These are phyloP conservation scores for Mirounga angustirostris DNA, from an alignment of 2,113 vertebrate genomes.

Conservation along the genomic window DNA sequence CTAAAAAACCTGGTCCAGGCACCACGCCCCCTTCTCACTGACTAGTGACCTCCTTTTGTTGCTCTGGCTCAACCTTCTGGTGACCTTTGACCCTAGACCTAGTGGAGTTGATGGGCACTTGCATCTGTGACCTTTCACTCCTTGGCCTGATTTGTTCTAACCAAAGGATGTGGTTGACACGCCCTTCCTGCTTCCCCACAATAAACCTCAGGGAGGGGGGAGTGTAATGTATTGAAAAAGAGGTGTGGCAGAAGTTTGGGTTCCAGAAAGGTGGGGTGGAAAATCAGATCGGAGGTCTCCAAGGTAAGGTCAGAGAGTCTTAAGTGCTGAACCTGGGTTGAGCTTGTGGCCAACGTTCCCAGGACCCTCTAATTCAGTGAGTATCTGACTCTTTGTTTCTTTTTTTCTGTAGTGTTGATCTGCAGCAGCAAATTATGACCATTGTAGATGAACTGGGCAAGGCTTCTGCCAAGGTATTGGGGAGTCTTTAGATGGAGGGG, in stretches of 20 bases:
- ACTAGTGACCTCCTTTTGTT: background rate
- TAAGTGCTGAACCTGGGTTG: background rate
- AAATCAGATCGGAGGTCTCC: background rate
- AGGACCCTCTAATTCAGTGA: background rate
- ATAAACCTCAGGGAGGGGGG: background rate
- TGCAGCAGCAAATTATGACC: constrained; percentile 85
- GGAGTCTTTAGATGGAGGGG: background rate
- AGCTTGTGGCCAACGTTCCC: background rate
- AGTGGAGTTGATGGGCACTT: background rate
- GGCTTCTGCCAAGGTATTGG: constrained; percentile 87
- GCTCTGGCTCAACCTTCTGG: background rate
- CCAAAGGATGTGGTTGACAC: background rate
- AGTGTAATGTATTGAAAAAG: background rate
- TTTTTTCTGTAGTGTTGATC: constrained; percentile 77
- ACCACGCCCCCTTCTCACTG: constrained; percentile 76
- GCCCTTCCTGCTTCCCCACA: background rate
- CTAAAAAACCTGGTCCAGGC: background rate
- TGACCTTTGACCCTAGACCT: constrained; percentile 24
- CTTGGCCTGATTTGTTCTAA: background rate
- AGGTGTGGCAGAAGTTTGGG: background rate
- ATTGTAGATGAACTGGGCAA: constrained; percentile 87
- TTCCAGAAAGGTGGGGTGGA: background rate
- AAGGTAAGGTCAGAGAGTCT: background rate
- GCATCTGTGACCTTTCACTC: background rate
- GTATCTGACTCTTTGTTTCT: constrained; percentile 35